phyloP scores from a whole-genome alignment of 2,113 vertebrate species.

The Dipodomys stephensi region DNA sequence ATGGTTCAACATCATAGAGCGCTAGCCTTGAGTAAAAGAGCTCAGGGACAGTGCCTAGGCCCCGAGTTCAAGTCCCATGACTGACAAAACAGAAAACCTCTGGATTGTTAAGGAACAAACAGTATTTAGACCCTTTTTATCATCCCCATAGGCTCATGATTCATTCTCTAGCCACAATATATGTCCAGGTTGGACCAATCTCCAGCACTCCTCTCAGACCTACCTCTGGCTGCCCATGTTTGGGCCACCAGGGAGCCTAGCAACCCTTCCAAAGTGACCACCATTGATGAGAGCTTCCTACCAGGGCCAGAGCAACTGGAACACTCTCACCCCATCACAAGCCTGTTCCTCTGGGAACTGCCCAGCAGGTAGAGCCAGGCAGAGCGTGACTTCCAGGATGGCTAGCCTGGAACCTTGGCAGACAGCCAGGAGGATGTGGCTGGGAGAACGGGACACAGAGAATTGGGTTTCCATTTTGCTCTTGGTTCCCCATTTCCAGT shows the following conservation, averaged over 20 bases:
- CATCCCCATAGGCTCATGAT: background rate
- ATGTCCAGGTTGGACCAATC: background rate
- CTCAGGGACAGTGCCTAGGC: too few species aligned
- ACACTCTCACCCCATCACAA: background rate
- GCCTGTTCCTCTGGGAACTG: background rate
- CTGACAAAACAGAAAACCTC: too few species aligned
- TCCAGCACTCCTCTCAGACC: background rate
- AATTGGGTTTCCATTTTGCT: slow-evolving; percentile 83
- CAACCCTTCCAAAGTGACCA: background rate
- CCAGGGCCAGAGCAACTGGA: background rate
- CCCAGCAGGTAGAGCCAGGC: background rate
- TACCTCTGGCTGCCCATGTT: background rate
- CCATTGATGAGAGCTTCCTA: background rate
- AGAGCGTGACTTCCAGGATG: background rate
- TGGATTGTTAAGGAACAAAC: background rate
- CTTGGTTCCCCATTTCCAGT: slow-evolving; percentile 81
- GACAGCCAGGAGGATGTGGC: slow-evolving; percentile 48
- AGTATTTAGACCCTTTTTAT: background rate
- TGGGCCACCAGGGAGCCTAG: background rate
- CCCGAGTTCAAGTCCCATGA: too few species aligned
- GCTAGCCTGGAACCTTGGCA: slow-evolving; percentile 40
- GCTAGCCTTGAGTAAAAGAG: too few species aligned
- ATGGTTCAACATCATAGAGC: too few species aligned
- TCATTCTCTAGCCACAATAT: background rate
- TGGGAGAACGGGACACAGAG: slow-evolving; percentile 63